phyloP scores from a whole-genome alignment of 23 tunicate species.

The Ascidia mentula region DNA sequence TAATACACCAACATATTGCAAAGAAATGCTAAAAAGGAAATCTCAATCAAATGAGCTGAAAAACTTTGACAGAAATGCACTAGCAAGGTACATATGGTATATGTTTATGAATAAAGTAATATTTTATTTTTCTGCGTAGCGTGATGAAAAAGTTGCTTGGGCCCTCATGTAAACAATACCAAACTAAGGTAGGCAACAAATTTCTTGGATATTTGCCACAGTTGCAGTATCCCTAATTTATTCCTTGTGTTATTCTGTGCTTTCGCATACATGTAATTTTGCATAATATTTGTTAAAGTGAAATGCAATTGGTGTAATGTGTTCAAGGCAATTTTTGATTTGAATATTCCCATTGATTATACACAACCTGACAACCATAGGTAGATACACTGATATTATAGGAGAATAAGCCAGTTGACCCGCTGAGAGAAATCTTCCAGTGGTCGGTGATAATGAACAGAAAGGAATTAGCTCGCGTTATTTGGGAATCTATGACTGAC shows the following conservation, averaged over 20 bases:
- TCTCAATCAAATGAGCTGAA: background rate
- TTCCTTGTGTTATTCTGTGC: too few species aligned
- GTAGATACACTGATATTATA: too few species aligned
- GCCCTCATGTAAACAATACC: background rate
- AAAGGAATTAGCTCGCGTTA: constrained; percentile 40
- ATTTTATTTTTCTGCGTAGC: background rate
- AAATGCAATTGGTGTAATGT: too few species aligned
- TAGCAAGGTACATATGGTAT: background rate
- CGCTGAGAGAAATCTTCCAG: constrained; percentile 34
- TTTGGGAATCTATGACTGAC: constrained; percentile 60
- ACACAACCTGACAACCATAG: too few species aligned
- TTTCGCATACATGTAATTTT: too few species aligned
- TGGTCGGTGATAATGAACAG: constrained; percentile 36
- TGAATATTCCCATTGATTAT: too few species aligned
- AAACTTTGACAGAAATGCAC: background rate
- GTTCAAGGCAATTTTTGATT: too few species aligned
- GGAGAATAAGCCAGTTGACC: background rate
- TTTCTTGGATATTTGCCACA: background rate
- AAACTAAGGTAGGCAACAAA: background rate
- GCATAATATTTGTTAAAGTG: too few species aligned
- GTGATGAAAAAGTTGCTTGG: constrained; percentile 2
- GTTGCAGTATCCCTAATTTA: too few species aligned
- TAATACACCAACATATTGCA: background rate
- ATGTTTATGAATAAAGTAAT: too few species aligned
- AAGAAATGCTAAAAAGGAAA: background rate